Conservation (phyloP, 2,888 invertebrate genomes). For the Cheilosia vulpina region DNA sequence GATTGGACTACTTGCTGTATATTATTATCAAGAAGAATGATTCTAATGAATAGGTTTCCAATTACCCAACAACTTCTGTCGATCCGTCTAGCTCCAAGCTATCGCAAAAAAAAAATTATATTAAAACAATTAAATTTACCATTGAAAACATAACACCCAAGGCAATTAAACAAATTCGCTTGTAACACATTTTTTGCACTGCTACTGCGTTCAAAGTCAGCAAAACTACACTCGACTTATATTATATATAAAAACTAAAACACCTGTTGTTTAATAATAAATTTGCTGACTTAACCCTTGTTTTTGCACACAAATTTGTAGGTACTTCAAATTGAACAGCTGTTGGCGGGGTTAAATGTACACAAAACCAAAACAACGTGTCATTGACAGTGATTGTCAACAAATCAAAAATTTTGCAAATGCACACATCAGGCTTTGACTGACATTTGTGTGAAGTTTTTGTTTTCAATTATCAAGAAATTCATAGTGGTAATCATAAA, state of each 20-base stretch:
- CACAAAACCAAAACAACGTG: slow-evolving; percentile 16
- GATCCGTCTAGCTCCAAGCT: too few species aligned
- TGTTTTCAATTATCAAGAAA: neutral
- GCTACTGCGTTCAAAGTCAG: slow-evolving; percentile 3
- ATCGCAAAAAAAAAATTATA: too few species aligned
- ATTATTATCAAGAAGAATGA: neutral
- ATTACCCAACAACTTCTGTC: neutral
- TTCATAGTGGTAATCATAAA: neutral
- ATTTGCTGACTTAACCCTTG: neutral
- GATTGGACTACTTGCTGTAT: neutral
- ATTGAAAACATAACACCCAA: neutral
- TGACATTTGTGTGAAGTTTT: neutral
- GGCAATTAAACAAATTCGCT: neutral
- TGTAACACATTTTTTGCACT: neutral
- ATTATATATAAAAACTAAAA: slow-evolving; percentile 13
- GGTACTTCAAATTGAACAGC: slow-evolving; percentile 7
- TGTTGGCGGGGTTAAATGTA: slow-evolving; percentile 10
- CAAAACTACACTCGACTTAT: neutral
- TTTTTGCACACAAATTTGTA: neutral
- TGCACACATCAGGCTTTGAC: neutral
- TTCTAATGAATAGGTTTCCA: neutral
- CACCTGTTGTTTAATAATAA: slow-evolving; percentile 5
- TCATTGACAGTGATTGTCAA: slow-evolving; percentile 54
- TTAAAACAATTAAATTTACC: neutral
- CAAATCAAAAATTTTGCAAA: slow-evolving; percentile 26